phyloP scores from a whole-genome alignment of 2,797 vertebrate species.

The Argentina silus region DNA sequence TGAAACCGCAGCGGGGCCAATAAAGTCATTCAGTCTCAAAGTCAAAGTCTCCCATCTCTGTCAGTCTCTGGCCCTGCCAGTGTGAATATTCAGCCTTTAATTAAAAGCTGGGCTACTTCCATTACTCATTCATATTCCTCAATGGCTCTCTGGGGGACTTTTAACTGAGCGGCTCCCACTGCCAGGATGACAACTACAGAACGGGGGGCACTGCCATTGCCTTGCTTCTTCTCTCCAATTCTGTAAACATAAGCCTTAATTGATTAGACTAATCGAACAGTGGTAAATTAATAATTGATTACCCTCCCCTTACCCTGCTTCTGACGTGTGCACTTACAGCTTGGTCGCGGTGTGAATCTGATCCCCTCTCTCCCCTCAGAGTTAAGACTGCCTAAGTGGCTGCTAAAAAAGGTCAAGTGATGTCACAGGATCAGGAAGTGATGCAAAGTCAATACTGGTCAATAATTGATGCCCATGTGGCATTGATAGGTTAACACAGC shows the following conservation, averaged over 20 bases:
- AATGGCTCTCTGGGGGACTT: constrained; percentile 79
- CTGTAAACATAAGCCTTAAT: constrained; percentile 86
- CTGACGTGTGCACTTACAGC: constrained; percentile 72
- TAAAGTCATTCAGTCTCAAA: too few relatives aligned
- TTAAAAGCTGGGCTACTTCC: too few relatives aligned
- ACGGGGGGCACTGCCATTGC: too few relatives aligned
- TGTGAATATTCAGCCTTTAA: too few relatives aligned
- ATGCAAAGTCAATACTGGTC: constrained; percentile 62
- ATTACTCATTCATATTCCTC: constrained; percentile 50
- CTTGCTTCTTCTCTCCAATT: constrained; percentile 59
- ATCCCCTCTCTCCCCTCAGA: constrained; percentile 75
- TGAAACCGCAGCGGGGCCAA: too few relatives aligned
- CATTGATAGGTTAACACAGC: constrained; percentile 37
- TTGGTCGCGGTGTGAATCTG: constrained; percentile 71
- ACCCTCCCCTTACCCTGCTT: constrained; percentile 66
- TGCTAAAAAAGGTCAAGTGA: constrained; percentile 63
- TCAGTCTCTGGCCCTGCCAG: too few relatives aligned
- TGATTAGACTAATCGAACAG: constrained; percentile 86
- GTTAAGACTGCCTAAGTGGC: constrained; percentile 69
- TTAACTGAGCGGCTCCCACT: constrained; percentile 77
- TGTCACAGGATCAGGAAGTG: constrained; percentile 55
- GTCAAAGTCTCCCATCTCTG: too few relatives aligned
- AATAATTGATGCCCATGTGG: constrained; percentile 50
- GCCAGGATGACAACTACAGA: too few relatives aligned
- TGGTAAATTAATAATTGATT: constrained; percentile 90